phyloP scores from a whole-genome alignment of 2,797 vertebrate genomes.

The Ara ararauna region DNA sequence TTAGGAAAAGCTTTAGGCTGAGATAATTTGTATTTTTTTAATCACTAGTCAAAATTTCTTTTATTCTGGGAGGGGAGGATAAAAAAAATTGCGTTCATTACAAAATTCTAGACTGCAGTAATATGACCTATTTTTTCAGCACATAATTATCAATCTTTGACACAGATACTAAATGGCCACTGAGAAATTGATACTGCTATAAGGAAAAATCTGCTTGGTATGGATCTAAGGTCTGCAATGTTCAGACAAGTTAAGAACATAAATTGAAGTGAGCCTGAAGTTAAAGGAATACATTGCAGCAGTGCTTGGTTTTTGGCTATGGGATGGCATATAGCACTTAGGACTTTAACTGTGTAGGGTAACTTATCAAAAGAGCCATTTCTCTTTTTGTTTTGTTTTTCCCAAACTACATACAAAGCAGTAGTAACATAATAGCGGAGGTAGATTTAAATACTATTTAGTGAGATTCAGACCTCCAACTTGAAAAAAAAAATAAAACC shows the following conservation, averaged over 20 bases:
- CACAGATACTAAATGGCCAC: not conserved
- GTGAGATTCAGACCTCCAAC: not conserved
- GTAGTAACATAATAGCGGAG: not conserved
- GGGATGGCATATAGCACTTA: not conserved
- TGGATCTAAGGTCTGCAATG: not conserved
- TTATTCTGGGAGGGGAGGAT: accelerated
- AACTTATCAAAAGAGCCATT: not conserved
- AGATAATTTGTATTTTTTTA: not conserved
- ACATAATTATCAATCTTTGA: not conserved
- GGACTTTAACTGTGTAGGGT: not conserved
- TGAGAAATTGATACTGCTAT: not conserved
- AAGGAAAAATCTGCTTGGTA: not conserved
- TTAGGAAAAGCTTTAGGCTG: not conserved
- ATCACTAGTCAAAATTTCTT: not conserved
- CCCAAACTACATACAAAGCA: not conserved
- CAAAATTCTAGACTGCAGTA: not conserved
- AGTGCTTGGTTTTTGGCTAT: not conserved
- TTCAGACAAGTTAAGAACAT: not conserved
- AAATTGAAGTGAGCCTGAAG: not conserved
- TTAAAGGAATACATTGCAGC: not conserved
- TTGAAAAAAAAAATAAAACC: accelerated
- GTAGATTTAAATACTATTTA: not conserved
- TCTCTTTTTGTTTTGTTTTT: not conserved
- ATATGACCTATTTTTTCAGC: not conserved
- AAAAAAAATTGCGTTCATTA: not conserved